phyloP scores from a whole-genome alignment of 2,888 invertebrate species.

The Melieria omissa region DNA sequence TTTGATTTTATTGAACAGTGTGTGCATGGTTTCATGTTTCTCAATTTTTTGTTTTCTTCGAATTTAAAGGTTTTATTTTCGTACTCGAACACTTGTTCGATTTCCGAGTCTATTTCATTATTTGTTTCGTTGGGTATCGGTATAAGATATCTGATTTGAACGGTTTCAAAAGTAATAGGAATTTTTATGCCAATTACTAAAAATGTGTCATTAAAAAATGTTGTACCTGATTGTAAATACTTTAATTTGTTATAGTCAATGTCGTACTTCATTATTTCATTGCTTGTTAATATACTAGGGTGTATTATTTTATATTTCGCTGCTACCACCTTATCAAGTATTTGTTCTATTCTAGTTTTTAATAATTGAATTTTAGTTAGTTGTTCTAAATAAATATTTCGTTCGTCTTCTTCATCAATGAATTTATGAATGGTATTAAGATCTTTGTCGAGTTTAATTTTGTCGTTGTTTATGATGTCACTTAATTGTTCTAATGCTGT shows the following conservation, averaged over 20 bases:
- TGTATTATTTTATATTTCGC: constrained; percentile 36
- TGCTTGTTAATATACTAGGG: constrained; percentile 27
- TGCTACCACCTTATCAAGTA: constrained; percentile 27
- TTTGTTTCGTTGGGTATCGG: constrained; percentile 1
- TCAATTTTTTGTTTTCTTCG: constrained; percentile 3
- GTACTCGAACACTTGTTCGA: background rate
- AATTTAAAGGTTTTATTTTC: constrained; percentile 8
- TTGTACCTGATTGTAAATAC: constrained; percentile 33
- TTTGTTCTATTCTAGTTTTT: constrained; percentile 29
- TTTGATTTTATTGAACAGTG: background rate
- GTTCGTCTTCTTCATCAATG: constrained; percentile 28
- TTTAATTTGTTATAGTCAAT: constrained; percentile 33
- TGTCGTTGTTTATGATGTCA: constrained; percentile 18
- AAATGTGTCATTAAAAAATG: constrained; percentile 23
- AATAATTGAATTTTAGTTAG: constrained; percentile 31
- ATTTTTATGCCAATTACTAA: constrained; percentile 26
- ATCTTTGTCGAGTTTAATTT: constrained; percentile 16
- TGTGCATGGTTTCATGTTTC: constrained; percentile 5
- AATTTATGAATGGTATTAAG: constrained; percentile 33
- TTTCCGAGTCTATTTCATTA: constrained; percentile 6
- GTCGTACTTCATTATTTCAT: constrained; percentile 24
- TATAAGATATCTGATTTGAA: constrained; percentile 18
- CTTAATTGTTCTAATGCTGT: constrained; percentile 13
- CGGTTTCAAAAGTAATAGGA: constrained; percentile 7
- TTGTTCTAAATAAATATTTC: constrained; percentile 29